These are phyloP conservation scores for Tanypteryx hageni DNA, from an alignment of 2,888 invertebrate species.

Conservation along the genomic window DNA sequence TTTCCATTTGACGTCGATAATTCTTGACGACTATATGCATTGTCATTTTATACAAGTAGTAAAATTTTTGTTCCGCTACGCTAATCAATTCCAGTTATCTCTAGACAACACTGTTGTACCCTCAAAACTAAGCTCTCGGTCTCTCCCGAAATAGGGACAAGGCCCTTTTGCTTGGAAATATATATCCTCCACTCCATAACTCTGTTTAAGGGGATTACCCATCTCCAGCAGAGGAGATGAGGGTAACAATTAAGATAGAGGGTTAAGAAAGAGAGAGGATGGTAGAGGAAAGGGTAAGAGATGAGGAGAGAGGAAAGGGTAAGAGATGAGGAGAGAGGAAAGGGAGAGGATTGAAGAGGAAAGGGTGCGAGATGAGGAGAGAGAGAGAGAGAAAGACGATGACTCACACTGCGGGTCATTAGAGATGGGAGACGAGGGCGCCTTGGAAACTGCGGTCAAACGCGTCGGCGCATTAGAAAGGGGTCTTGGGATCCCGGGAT, in stretches of 20 bases:
- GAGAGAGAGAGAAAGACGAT: neutral
- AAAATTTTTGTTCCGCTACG: neutral
- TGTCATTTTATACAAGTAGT: neutral
- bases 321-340: neutral
- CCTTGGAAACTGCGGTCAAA: slow-evolving; percentile 2
- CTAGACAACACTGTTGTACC: neutral
- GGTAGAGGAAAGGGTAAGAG: too few species aligned
- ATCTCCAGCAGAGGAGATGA: slow-evolving; percentile 14
- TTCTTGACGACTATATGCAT: neutral
- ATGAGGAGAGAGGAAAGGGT: neutral
- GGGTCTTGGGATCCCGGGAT: neutral
- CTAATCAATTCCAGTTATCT: neutral
- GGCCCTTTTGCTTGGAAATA: neutral
- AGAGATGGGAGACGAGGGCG: neutral
- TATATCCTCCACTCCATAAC: neutral
- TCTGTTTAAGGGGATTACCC: slow-evolving; percentile 22
- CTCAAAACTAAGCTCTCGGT: neutral
- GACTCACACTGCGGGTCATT: slow-evolving; percentile 13
- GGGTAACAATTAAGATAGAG: slow-evolving; percentile 19
- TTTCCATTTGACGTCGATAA: too few species aligned
- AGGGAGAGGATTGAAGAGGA: neutral
- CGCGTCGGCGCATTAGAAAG: slow-evolving; percentile 3
- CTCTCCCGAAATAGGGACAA: neutral
- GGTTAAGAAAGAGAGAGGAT: neutral
- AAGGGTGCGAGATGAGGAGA: neutral